These are phyloP conservation scores for Octodonta nipae DNA, from an alignment of 2,888 invertebrate species.

Conservation along the genomic window DNA sequence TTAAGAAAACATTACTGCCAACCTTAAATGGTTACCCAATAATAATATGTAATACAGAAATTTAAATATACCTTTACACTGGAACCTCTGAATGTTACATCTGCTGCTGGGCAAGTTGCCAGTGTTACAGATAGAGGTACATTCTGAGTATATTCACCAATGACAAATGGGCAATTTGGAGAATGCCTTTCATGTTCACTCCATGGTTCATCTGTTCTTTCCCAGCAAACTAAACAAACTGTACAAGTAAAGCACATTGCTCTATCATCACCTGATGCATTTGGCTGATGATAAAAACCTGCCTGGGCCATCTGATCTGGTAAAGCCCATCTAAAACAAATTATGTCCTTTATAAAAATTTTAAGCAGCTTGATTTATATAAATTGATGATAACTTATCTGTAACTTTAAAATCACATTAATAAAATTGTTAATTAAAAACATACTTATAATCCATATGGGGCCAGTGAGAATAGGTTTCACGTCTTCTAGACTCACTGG, in stretches of 20 bases:
- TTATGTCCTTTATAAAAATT: too few species aligned
- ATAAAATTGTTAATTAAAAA: conserved; percentile 12
- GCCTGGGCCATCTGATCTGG: conserved; percentile 95
- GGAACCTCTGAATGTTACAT: conserved; percentile 29
- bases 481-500: conserved; percentile 78
- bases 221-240: conserved; percentile 83
- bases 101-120: conserved; percentile 63
- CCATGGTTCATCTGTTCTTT: conserved; percentile 93
- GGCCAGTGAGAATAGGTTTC: conserved; percentile 91
- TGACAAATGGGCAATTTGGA: conserved; percentile 83
- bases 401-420: too few species aligned
- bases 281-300: conserved; percentile 90
- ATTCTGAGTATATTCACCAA: conserved; percentile 90
- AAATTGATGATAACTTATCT: too few species aligned
- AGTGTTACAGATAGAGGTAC: conserved; percentile 78
- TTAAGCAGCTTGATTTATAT: conserved; percentile 78
- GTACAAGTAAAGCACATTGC: conserved; percentile 94
- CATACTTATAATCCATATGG: conserved; percentile 89
- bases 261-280: conserved; percentile 77
- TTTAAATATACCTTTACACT: conserved; percentile 16
- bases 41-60: too few species aligned
- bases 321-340: conserved; percentile 67
- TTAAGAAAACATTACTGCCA: too few species aligned
- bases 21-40: too few species aligned
- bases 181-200: conserved; percentile 92